Conservation (phyloP, 2,113 vertebrate species). For the Neolamprologus caudopunctatus region DNA sequence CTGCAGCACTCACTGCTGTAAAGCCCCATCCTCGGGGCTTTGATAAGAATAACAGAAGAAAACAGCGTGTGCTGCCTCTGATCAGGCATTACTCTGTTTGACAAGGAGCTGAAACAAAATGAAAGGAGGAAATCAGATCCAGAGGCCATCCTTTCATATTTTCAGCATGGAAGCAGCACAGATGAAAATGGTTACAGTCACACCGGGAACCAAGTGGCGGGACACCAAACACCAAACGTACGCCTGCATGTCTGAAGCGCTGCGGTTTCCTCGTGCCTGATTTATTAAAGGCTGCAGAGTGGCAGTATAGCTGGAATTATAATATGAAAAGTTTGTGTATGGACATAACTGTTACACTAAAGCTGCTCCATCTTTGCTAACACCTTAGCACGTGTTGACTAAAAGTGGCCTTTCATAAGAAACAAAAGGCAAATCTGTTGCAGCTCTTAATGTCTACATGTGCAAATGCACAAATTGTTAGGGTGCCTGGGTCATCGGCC, state of each 20-base stretch:
- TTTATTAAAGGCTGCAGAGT: not conserved
- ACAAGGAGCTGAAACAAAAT: not conserved
- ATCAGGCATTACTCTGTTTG: not conserved
- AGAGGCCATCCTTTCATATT: not conserved
- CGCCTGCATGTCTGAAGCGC: not conserved
- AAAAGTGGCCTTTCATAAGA: not conserved
- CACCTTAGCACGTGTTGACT: not conserved
- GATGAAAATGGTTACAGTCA: slow-evolving; percentile 16
- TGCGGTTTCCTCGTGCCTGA: not conserved
- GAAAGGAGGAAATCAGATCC: slow-evolving; percentile 2
- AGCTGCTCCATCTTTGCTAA: not conserved
- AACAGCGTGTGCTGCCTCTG: not conserved
- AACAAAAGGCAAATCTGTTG: not conserved
- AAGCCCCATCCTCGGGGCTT: not conserved
- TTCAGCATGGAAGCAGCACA: not conserved
- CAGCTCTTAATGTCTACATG: not conserved
- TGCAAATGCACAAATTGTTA: not conserved
- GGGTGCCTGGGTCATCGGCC: accelerated
- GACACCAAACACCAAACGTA: not conserved
- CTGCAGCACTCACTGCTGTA: not conserved
- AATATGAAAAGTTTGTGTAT: not conserved
- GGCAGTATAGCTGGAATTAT: not conserved
- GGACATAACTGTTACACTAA: not conserved
- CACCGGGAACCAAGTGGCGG: not conserved
- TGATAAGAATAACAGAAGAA: not conserved